Evolutionary conservation across 2,113 vertebrate genomes (phyloP), one percentile per base, ranked within the genome.

Genomic region (Bambusicola thoracicus): DNA sequence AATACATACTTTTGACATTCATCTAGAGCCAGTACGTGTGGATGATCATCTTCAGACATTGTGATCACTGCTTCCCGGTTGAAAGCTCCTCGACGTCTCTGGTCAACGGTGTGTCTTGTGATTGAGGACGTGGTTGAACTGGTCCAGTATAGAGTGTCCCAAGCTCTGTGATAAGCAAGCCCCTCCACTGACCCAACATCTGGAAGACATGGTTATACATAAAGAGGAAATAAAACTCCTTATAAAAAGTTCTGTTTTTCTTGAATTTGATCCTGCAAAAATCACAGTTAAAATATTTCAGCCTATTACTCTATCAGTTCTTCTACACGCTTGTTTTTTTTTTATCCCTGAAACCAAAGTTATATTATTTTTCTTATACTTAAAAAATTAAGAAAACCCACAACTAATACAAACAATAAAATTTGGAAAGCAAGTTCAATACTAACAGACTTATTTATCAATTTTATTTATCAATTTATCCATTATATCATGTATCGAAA

Each of bases 101-200:
- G 99, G 93, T 99, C 98, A 79, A 99, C 98, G 4, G 98, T 98
- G 90, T 99, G 98, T 66, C 99, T 98, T 43, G 97, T 99, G 96
- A 99, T 99, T 74, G 98, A 99, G 68, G 99, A 99, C 3, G 98
- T 99, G 27, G 98, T 99, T 49, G 99, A 99, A 93, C 99, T 99
- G 95, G 99, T 99, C 99, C 99, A 99, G 92, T 99, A 99, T 17
- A 99, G 95, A 5, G 99, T 98, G 96, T 99, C 99, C 99, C 99
- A 99, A n/a, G 98, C 98, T 74, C 97, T 97, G 75, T 99, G 99
- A 92, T 99, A 99, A 34, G 99, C 99, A 93, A 99, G 98, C 25
- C 99, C 99, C 92, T 99, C 99, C 41, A 99, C 99, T 40, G 99
- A 99, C 21, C 99, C 99, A 40, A 99, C 99, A 97, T 99, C 99